Conservation (phyloP, 2,888 invertebrate species). For the Drosophila macrospina region DNA sequence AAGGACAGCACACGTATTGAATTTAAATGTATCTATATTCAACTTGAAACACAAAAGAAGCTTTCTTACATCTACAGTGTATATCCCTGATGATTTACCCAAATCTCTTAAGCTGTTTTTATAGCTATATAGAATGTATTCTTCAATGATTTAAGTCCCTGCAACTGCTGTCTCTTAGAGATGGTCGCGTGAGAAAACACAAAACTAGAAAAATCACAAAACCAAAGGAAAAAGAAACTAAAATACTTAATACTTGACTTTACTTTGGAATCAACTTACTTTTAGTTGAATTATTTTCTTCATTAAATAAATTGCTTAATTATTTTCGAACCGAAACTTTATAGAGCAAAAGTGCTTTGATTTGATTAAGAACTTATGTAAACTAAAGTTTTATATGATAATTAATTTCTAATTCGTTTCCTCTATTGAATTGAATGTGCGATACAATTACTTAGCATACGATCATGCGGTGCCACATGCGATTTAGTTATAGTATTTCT, state of each 20-base stretch:
- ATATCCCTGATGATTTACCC: background rate
- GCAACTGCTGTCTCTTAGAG: background rate
- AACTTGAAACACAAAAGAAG: too few relatives aligned
- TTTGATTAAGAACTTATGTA: too few relatives aligned
- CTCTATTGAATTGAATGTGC: background rate
- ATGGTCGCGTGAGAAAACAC: slow-evolving; percentile 5
- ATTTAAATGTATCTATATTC: too few relatives aligned
- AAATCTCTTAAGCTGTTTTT: background rate
- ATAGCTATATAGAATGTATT: background rate
- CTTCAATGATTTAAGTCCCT: background rate
- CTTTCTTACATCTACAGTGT: background rate
- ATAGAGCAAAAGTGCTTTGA: too few relatives aligned
- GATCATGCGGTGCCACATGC: slow-evolving; percentile 7
- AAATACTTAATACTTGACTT: background rate
- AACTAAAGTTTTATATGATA: background rate
- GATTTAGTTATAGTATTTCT: background rate
- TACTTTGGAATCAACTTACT: too few relatives aligned
- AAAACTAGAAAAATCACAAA: too few relatives aligned
- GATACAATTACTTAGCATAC: slow-evolving; percentile 1
- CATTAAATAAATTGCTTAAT: too few relatives aligned
- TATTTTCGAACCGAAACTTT: too few relatives aligned
- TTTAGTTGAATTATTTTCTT: too few relatives aligned
- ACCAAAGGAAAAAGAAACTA: too few relatives aligned
- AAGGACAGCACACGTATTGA: too few relatives aligned
- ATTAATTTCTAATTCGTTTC: background rate